Evolutionary conservation across 35 echinoderm and acorn worm species (phyloP).

Genomic region (Stichopus chloronotus): DNA sequence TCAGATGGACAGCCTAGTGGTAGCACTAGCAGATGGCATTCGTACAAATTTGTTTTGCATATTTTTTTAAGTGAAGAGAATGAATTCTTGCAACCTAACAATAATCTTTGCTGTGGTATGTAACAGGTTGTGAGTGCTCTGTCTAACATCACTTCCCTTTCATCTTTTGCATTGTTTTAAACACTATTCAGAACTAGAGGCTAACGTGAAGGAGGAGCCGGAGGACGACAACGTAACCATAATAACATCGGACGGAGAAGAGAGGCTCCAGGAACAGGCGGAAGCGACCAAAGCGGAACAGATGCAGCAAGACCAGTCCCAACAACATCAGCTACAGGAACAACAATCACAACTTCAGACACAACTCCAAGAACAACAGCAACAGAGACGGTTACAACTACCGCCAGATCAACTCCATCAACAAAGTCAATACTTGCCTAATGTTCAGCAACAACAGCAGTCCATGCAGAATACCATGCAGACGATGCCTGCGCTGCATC

Average conservation of each 20-base stretch:
- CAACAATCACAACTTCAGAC: constrained; percentile 16
- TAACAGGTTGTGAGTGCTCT: too few relatives aligned
- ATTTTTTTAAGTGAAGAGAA: too few relatives aligned
- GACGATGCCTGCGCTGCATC: not conserved
- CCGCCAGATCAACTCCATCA: constrained; percentile 6
- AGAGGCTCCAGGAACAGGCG: not conserved
- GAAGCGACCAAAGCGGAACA: not conserved
- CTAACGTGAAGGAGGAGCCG: constrained; percentile 40
- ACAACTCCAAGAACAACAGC: constrained; percentile 31
- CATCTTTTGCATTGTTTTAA: not conserved
- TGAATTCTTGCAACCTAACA: too few relatives aligned
- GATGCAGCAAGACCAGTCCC: not conserved
- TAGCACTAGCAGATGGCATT: too few relatives aligned
- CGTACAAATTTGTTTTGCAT: too few relatives aligned
- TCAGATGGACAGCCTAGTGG: too few relatives aligned
- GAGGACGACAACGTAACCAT: not conserved
- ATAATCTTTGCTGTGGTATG: too few relatives aligned
- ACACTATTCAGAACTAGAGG: not conserved
- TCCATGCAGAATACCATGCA: not conserved
- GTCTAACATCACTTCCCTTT: not conserved
- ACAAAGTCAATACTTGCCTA: constrained; percentile 29
- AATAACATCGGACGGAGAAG: constrained; percentile 21
- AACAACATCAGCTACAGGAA: constrained; percentile 2
- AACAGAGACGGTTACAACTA: constrained; percentile 27
- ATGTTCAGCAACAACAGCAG: not conserved